phyloP scores from a whole-genome alignment of 2,888 invertebrate species.

The Tenthredo mesomela region DNA sequence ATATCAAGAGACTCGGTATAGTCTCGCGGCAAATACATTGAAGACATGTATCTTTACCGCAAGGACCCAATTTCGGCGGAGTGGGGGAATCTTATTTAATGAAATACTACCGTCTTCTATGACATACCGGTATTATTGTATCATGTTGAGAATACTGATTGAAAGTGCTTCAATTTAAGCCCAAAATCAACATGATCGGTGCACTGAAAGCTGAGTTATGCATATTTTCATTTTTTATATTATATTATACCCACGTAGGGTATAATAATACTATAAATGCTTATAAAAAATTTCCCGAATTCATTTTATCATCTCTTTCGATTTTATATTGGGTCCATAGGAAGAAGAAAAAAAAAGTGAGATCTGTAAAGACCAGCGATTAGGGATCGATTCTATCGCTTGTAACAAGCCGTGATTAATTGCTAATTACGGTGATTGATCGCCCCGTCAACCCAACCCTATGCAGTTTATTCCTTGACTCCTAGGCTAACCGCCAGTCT shows the following conservation, averaged over 20 bases:
- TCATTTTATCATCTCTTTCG: not conserved
- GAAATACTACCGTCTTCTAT: too few relatives aligned
- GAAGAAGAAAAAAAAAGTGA: not conserved
- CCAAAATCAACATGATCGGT: too few relatives aligned
- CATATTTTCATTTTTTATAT: too few relatives aligned
- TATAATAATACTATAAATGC: not conserved
- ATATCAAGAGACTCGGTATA: too few relatives aligned
- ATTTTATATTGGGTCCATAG: not conserved
- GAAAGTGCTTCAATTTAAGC: too few relatives aligned
- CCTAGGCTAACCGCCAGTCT: conserved; percentile 40
- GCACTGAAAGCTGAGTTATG: too few relatives aligned
- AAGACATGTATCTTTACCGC: too few relatives aligned
- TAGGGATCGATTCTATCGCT: conserved; percentile 46
- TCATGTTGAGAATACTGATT: too few relatives aligned
- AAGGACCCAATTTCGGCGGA: too few relatives aligned
- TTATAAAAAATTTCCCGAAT: not conserved
- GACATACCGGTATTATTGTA: too few relatives aligned
- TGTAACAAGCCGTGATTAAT: conserved; percentile 65
- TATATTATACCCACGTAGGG: not conserved
- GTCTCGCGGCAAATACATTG: too few relatives aligned
- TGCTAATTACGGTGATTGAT: conserved; percentile 67
- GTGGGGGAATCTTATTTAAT: too few relatives aligned
- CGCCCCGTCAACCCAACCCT: conserved; percentile 49
- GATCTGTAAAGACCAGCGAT: conserved; percentile 45
- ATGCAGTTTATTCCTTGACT: conserved; percentile 3